Percentiles rank a stretch among this genome's conserved stretches.
Conservation (phyloP, 64 coral and sea anemone species). For the Orbicella faveolata region DNA sequence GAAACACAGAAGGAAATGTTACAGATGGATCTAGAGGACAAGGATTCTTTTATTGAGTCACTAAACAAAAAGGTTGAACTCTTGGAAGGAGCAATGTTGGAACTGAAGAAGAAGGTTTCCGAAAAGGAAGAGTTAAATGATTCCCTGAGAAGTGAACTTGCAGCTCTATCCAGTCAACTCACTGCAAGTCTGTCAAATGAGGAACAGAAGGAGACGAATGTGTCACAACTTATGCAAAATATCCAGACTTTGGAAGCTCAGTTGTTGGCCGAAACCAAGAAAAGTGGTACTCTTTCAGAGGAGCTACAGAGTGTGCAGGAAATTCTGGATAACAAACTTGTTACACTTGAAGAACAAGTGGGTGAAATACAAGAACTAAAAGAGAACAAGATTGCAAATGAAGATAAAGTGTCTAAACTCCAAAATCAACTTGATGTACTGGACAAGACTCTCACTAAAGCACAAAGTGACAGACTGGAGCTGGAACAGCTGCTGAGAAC, state of each 20-base stretch:
- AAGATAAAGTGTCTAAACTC: conserved; percentile 49
- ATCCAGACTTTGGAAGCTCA: conserved; percentile 30
- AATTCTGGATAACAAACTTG: background rate
- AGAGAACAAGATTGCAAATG: conserved; percentile 12
- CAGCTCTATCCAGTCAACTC: conserved; percentile 45
- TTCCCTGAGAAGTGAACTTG: conserved; percentile 22
- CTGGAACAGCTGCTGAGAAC: conserved; percentile 6
- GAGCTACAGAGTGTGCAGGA: conserved; percentile 5
- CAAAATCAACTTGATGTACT: conserved; percentile 19
- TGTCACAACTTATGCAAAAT: conserved; percentile 18
- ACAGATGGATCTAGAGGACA: conserved; percentile 87
- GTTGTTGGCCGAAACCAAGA: conserved; percentile 5
- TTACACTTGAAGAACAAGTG: background rate
- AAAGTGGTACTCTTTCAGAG: background rate
- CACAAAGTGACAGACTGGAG: background rate
- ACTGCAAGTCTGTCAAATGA: conserved; percentile 56
- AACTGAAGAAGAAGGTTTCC: conserved; percentile 28
- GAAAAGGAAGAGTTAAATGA: conserved; percentile 18
- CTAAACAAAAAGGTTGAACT: conserved; percentile 45
- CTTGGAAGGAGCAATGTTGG: conserved; percentile 2
- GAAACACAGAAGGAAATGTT: conserved; percentile 76
- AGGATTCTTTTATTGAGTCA: conserved; percentile 67
- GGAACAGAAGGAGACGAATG: conserved; percentile 12
- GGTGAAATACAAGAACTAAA: conserved; percentile 43
- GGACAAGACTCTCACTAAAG: background rate